A percentile compares a stretch with the other conserved stretches of the same genome.
Conservation (phyloP, 2,797 vertebrate species). For the Loriculus beryllinus region DNA sequence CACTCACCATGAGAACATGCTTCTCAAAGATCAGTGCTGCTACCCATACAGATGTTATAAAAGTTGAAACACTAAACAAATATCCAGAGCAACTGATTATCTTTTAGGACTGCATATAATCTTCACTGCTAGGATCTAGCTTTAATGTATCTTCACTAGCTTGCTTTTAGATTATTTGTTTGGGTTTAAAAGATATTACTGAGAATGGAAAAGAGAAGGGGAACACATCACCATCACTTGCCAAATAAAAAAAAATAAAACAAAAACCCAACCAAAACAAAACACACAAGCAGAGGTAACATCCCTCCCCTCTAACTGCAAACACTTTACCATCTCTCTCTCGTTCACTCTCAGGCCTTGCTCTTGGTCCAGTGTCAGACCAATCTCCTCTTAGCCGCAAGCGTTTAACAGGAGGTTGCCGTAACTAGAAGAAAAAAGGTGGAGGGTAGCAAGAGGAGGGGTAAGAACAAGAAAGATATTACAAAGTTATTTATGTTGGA, state of each 20-base stretch:
- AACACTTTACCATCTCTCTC: conserved; percentile 89
- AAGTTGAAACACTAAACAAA: neutral
- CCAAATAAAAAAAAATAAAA: neutral
- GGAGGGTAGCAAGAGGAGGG: neutral
- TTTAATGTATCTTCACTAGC: neutral
- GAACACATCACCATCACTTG: neutral
- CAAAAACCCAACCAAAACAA: neutral
- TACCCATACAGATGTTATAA: neutral
- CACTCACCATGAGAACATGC: neutral
- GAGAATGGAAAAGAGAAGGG: neutral
- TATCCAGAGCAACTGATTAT: neutral
- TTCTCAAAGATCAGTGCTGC: neutral
- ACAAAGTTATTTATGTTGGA: neutral
- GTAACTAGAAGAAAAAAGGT: conserved; percentile 77
- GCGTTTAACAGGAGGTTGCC: conserved; percentile 95
- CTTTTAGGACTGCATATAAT: neutral
- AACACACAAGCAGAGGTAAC: neutral
- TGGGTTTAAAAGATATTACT: neutral
- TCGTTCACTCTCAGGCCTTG: conserved; percentile 94
- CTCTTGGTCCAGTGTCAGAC: conserved; percentile 97
- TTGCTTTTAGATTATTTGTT: neutral
- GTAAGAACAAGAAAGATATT: neutral
- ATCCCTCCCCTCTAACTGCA: neutral
- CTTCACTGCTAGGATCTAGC: neutral
- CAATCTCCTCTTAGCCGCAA: conserved; percentile 94